These are phyloP conservation scores for Dunckerocampus dactyliophorus DNA, from an alignment of 2,113 vertebrate species.

Conservation along the genomic window DNA sequence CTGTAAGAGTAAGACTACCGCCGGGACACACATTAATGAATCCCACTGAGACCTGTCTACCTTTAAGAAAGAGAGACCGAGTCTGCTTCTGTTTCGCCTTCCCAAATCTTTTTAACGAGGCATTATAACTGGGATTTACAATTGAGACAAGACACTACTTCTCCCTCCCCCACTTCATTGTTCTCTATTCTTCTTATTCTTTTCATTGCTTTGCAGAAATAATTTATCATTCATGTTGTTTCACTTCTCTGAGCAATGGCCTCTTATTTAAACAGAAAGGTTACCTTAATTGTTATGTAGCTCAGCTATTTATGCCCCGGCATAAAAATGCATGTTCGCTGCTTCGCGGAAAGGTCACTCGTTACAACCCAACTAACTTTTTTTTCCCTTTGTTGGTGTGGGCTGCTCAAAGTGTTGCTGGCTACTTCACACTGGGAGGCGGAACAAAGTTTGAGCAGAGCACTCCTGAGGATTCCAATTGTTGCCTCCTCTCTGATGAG, in stretches of 20 bases:
- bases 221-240: conserved; percentile 79
- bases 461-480: conserved; percentile 46
- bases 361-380: conserved; percentile 71
- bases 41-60: conserved; percentile 90
- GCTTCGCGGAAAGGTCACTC: conserved; percentile 77
- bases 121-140: conserved; percentile 78
- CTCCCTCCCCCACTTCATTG: conserved; percentile 68
- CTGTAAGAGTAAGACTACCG: conserved; percentile 85
- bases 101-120: conserved; percentile 83
- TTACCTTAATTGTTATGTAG: conserved; percentile 79
- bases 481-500: conserved; percentile 38
- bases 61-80: conserved; percentile 83
- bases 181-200: conserved; percentile 64
- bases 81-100: conserved; percentile 87
- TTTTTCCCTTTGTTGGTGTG: conserved; percentile 39
- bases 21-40: conserved; percentile 94
- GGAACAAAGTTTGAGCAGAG: conserved; percentile 46
- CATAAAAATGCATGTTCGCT: conserved; percentile 74
- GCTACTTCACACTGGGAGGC: conserved; percentile 56
- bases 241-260: conserved; percentile 72
- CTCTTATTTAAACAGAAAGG: conserved; percentile 77
- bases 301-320: conserved; percentile 73
- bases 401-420: conserved; percentile 50
- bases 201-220: conserved; percentile 74
- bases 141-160: conserved; percentile 78